Evolutionary conservation across 2,797 vertebrate species (phyloP).

Genomic region (Chiloscyllium punctatum): DNA sequence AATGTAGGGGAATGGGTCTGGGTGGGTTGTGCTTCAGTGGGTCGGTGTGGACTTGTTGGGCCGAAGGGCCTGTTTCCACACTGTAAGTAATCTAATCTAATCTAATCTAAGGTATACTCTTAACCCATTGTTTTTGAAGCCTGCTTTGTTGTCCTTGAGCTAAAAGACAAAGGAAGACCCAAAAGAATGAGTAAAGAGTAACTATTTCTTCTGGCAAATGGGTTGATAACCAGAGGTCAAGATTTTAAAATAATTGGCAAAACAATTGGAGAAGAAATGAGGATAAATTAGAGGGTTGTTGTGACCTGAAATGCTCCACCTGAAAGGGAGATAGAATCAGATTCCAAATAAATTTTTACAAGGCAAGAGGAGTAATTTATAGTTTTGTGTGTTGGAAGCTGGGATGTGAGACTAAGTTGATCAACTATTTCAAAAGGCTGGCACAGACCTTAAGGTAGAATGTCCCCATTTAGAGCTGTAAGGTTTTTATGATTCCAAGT

Average conservation of each 20-base stretch:
- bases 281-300: background rate
- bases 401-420: background rate
- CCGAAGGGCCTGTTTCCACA: too few relatives aligned
- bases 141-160: background rate
- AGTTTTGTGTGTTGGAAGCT: background rate
- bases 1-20: too few relatives aligned
- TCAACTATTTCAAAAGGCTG: background rate
- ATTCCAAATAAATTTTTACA: background rate
- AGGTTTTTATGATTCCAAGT: background rate
- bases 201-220: background rate
- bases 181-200: background rate
- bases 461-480: background rate
- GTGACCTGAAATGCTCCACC: background rate
- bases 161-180: background rate
- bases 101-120: too few relatives aligned
- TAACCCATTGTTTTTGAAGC: background rate
- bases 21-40: too few relatives aligned
- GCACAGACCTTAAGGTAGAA: too few relatives aligned
- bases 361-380: background rate
- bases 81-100: too few relatives aligned
- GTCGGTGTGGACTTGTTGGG: too few relatives aligned
- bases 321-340: background rate
- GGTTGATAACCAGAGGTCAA: background rate
- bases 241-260: background rate
- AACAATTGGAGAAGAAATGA: background rate